Evolutionary conservation across 2,113 vertebrate genomes (phyloP).

Genomic region (Lycaon pictus): DNA sequence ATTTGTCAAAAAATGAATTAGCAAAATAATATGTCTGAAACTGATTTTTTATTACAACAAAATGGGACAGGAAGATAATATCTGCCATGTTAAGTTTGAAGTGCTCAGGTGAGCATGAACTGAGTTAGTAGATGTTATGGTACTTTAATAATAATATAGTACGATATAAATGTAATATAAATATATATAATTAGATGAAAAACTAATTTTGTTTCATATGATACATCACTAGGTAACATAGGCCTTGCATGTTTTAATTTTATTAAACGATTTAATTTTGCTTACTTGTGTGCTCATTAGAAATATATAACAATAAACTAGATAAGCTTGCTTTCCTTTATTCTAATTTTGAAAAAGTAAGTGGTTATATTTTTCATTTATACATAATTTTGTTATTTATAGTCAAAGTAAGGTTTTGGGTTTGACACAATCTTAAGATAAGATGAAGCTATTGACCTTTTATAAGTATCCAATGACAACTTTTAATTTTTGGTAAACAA

Average conservation of each 20-base stretch:
- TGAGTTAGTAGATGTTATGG: not conserved
- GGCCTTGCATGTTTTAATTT: not conserved
- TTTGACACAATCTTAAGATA: not conserved
- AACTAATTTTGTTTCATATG: not conserved
- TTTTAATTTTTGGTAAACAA: constrained; percentile 67
- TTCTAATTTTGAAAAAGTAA: not conserved
- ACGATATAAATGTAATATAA: not conserved
- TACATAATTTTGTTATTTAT: not conserved
- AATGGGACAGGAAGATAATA: not conserved
- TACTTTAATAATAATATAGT: not conserved
- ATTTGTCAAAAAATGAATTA: not conserved
- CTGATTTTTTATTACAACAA: not conserved
- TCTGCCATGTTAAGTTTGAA: not conserved
- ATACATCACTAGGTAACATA: not conserved
- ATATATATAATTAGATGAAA: not conserved
- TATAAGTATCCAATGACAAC: not conserved
- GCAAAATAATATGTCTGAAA: not conserved
- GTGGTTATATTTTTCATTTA: not conserved
- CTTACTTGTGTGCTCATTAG: not conserved
- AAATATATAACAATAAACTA: not conserved
- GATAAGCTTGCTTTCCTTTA: not conserved
- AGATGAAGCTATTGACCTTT: constrained; percentile 30
- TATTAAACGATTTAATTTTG: constrained; percentile 30
- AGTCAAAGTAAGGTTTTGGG: not conserved
- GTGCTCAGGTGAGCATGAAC: not conserved